Evolutionary conservation across 53 echinoderm and acorn worm genomes (phyloP), one percentile per base, ranked within the genome.

Genomic region (Mesocentrotus franciscanus): DNA sequence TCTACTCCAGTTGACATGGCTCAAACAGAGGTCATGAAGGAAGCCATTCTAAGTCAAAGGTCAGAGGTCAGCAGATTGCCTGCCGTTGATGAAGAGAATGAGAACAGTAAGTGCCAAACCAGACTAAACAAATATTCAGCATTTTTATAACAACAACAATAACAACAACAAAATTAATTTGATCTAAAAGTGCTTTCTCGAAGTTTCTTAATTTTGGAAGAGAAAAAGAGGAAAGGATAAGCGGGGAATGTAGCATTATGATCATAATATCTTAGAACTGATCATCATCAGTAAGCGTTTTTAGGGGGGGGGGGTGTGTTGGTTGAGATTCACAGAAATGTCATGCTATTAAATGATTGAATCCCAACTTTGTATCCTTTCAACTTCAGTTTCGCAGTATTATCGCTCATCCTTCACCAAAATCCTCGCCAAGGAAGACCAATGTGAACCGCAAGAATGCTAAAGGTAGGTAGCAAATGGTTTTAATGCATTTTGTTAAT

Each of bases 1-100:
- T 85, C 35, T 5, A 97, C 96, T 22, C 92, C 98, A 17, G 34
- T 92, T 57, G 95, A 97, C 89, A 68, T 97, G 64, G 97, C 97
- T 70, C 16, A 22, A 9, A 57, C 96, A 22, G 96, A 96, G 27
- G 95, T 83, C 24, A 97, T 98, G 96, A 96, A 94, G 74, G 61
- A 71, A 8, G 98, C 95, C 10, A 56, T 98, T 3, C 10, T 49
- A 74, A 56, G 93, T 26, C 74, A 42, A 15, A 34, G 93, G 58
- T 42, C 93, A 22, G 76, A 64, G 70, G 92, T 42, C 36, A 81
- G 42, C 81, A 36, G 81, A 26, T 42, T 92, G 92, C 42, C 76
- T 35, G 70, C 42, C 39, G 35, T 72, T 78, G 93, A 29, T 11
- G 33, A 75, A 13, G 93, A 93, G 78, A 93, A 93, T 75, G 76